Evolutionary conservation across 53 echinoderm and acorn worm species (phyloP).

Genomic region (Patiria pectinifera): DNA sequence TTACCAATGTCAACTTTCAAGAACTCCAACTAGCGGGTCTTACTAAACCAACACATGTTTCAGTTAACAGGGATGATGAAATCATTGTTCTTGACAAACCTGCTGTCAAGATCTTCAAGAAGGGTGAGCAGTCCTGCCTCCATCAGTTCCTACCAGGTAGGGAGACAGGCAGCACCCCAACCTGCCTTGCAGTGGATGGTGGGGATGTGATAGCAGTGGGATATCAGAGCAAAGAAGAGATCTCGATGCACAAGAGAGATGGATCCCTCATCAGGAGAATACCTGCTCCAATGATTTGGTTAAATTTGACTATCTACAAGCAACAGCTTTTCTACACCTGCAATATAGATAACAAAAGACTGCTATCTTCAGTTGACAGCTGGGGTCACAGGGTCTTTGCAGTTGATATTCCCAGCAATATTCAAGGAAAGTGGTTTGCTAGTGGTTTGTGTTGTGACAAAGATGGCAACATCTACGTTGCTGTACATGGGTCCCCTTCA

Average conservation of each 20-base stretch:
- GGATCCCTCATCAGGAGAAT: too few relatives aligned
- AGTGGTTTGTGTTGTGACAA: constrained; percentile 5
- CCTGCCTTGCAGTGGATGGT: too few relatives aligned
- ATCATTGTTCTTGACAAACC: too few relatives aligned
- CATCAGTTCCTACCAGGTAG: too few relatives aligned
- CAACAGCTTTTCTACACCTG: not conserved
- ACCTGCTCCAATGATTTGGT: not conserved
- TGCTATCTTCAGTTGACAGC: constrained; percentile 1
- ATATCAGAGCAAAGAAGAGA: not conserved
- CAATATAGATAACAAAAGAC: not conserved
- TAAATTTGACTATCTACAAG: not conserved
- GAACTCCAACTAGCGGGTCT: constrained; percentile 1
- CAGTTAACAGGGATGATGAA: too few relatives aligned
- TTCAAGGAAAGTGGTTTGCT: not conserved
- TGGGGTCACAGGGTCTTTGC: not conserved
- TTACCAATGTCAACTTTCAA: not conserved
- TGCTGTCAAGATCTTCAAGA: too few relatives aligned
- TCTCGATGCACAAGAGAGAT: constrained; percentile 15
- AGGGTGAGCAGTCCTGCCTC: too few relatives aligned
- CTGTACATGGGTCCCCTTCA: too few relatives aligned
- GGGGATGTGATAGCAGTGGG: constrained; percentile 7
- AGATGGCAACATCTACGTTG: too few relatives aligned
- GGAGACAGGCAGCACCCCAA: too few relatives aligned
- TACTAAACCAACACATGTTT: not conserved
- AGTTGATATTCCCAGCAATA: constrained; percentile 1